Base-by-base conservation (phyloP, 2,113 vertebrate genomes). In the Aviceda subcristata region DNA sequence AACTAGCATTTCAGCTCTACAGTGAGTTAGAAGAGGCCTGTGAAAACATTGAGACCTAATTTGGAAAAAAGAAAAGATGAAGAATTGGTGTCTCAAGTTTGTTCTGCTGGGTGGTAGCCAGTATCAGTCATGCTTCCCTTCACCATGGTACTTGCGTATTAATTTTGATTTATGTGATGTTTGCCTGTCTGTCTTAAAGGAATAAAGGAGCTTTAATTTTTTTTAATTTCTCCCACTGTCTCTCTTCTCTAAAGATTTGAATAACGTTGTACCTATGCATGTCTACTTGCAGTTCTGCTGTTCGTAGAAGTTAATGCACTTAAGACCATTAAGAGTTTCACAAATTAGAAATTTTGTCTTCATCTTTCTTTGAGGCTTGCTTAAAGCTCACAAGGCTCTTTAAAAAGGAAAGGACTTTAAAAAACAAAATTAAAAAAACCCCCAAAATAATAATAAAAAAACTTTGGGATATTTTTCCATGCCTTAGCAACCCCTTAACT, bases 41-140 rank as follows among this genome's bases (percentile, higher is more conserved):
- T 51, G 92, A 62, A 96, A 88, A 78, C 60, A 27, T 13, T 22
- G 38, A 79, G 95, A 68, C 71, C 83, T 96, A 90, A 95, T 96
- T 96, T 97, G 92, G 93, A 83, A 83, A 96, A 89, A 94, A 80
- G 50, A 85, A 94, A 97, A 94, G 53, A 51, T 74, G 43, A 94
- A 62, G 88, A 95, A 72, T 86, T 94, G 60, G 29, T 94, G 76
- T 69, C 79, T 95, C 2, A 81, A 86, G 46, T 55, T 95, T 80
- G 45, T 90, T 92, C 74, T 93, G 62, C 74, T 97, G 88, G 67
- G 79, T 71, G 59, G 72, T 79, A 77, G 85, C 93, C 92, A 96
- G 56, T 8, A 29, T 41, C 56, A 76, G 80, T 63, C 93, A 60
- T 17, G 43, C 66, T 95, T 94, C 91, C 72, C 86, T 94, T 92